Percentiles rank a stretch among this genome's conserved stretches.
Conservation (phyloP, 2,113 vertebrate genomes). For the Varanus komodoensis region DNA sequence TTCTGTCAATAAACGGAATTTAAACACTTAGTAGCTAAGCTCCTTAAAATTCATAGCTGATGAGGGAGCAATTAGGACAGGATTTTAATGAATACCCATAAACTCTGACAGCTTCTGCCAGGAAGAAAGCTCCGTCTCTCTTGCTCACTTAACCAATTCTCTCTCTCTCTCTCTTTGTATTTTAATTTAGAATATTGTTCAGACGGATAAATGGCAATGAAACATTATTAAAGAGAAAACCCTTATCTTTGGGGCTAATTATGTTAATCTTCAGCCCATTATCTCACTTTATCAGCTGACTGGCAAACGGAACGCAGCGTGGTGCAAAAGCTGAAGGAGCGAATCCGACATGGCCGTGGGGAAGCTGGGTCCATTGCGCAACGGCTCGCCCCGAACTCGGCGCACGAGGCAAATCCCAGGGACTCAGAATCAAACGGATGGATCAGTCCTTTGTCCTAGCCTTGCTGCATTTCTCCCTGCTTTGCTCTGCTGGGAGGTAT, state of each 20-base stretch:
- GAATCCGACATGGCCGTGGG: neutral
- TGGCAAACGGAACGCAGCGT: neutral
- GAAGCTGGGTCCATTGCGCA: neutral
- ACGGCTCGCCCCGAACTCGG: neutral
- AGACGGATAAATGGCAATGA: constrained; percentile 49
- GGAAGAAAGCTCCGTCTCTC: constrained; percentile 60
- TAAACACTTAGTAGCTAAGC: constrained; percentile 74
- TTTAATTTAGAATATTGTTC: constrained; percentile 64
- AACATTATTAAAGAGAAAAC: constrained; percentile 51
- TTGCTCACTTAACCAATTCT: constrained; percentile 25
- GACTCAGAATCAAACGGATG: no score
- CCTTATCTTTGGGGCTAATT: constrained; percentile 64
- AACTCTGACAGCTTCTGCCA: constrained; percentile 60
- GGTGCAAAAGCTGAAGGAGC: no score
- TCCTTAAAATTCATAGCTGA: constrained; percentile 79
- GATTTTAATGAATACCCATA: constrained; percentile 75
- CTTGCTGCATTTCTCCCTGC: no score
- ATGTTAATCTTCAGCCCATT: constrained; percentile 31
- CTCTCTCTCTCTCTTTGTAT: constrained; percentile 14
- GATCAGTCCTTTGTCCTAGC: no score
- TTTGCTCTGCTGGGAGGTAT: no score
- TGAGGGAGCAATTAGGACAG: constrained; percentile 76
- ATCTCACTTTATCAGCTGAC: constrained; percentile 28
- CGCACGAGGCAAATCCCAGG: neutral
- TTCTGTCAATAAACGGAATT: constrained; percentile 76